phyloP scores from a whole-genome alignment of 2,888 invertebrate species.

The Gari tellinella region DNA sequence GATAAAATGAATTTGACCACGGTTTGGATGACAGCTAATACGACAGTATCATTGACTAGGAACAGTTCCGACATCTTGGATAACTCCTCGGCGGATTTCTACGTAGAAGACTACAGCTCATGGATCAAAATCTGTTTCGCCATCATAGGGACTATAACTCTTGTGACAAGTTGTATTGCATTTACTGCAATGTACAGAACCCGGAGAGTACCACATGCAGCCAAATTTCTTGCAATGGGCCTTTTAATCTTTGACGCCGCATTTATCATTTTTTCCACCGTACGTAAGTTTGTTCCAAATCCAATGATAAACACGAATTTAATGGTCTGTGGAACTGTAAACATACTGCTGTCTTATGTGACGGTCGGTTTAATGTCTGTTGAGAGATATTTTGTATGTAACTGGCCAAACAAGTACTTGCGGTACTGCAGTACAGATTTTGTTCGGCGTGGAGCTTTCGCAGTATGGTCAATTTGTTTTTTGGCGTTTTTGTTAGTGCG shows the following conservation, averaged over 20 bases:
- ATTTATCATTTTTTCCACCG: neutral
- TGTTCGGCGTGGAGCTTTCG: neutral
- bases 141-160: neutral
- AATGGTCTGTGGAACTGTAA: neutral
- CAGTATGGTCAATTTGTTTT: neutral
- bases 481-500: neutral
- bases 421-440: neutral
- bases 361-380: constrained; percentile 30
- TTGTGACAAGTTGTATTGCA: neutral
- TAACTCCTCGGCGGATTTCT: neutral
- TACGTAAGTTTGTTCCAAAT: neutral
- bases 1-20: too few species aligned
- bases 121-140: neutral
- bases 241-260: neutral
- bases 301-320: neutral
- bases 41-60: too few species aligned
- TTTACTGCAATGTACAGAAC: neutral
- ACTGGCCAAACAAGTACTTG: constrained; percentile 24
- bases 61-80: too few species aligned
- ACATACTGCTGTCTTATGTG: constrained; percentile 14
- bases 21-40: too few species aligned
- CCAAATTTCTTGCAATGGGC: neutral
- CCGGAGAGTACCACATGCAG: neutral
- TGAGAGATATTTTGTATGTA: constrained; percentile 19
- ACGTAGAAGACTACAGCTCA: neutral